Base-by-base conservation (phyloP, 92 coral and sea anemone species). In the Porites evermanni region DNA sequence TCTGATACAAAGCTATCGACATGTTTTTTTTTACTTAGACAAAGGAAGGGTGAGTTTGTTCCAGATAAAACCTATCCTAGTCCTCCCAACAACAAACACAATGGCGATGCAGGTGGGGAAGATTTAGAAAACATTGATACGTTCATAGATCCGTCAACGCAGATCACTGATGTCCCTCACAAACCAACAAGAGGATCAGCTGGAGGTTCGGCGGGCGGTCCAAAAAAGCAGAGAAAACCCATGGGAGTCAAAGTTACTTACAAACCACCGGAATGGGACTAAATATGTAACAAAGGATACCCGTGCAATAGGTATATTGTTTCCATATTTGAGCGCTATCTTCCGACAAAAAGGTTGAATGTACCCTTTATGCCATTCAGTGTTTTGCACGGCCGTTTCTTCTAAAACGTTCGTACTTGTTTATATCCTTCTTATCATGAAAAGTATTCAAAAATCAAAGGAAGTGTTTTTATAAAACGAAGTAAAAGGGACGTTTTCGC, bases 111-210 rank as follows among this genome's bases (percentile, higher is more conserved):
- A 65, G 82, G 78, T 77, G 66, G 12, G 66, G 93, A 87, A 83
- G 88, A 92, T 24, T 80, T 78, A 4, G 93, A 93, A 56, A 89
- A 91, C 79, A 90, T 95, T 38, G 90, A 98, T 64, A 92, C 98
- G 54, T 91, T 94, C 74, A 94, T 96, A 8, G 99, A 96, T 78
- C 99, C 99, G 32, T 95, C 94, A 21, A 90, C 96, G 8, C 97
- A 98, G 61, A 96, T 96, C 61, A 95, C 99, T 1, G 99, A 96
- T 72, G 99, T 96, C 3, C 99, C 99, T 1, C 95, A 95, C 88
- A 95, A 96, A 84, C 91, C 98, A 14, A 77, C 91, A 12, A 84
- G 88, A 26, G 44, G 76, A 70, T 53, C 86, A 7, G 83, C 74
- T 11, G 90, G 86, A 72, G 91, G 94, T 47, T 88, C 81, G n/a